Conservation (phyloP, 1,140 invertebrate species). For the Plutomurus gul region DNA sequence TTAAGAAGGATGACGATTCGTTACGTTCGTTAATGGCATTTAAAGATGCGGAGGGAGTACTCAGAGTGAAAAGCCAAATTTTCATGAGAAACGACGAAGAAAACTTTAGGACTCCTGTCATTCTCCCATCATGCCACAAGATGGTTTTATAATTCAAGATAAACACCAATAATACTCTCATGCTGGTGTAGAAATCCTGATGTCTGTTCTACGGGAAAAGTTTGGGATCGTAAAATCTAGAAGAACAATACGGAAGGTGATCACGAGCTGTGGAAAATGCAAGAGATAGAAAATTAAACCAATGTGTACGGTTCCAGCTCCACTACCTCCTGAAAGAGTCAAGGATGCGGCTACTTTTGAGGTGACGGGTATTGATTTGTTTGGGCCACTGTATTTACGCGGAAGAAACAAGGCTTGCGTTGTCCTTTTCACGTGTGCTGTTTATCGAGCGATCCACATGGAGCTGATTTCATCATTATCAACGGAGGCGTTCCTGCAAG, state of each 20-base stretch:
- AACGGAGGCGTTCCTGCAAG: background rate
- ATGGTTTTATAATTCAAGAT: constrained; percentile 49
- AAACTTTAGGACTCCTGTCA: constrained; percentile 38
- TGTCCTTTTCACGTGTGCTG: background rate
- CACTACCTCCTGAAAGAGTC: constrained; percentile 55
- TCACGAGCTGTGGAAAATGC: constrained; percentile 55
- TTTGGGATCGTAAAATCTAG: constrained; percentile 54
- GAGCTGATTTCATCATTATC: background rate
- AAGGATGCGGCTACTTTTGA: constrained; percentile 55
- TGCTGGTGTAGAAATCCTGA: constrained; percentile 32
- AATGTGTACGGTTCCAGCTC: constrained; percentile 42
- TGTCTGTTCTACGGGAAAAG: constrained; percentile 47
- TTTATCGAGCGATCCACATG: background rate
- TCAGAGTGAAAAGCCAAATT: background rate
- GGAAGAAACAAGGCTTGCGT: background rate
- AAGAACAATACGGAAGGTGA: constrained; percentile 50
- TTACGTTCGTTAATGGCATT: background rate
- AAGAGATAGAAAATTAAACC: constrained; percentile 52
- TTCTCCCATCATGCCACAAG: constrained; percentile 53
- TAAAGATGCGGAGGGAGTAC: background rate
- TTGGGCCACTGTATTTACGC: constrained; percentile 55
- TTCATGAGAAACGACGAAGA: background rate
- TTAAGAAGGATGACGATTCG: background rate
- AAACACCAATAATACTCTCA: constrained; percentile 45
- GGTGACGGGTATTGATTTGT: constrained; percentile 56